Percentiles rank a stretch among this genome's conserved stretches.
phyloP scores from a whole-genome alignment of 2,797 vertebrate genomes.

The Myotis pilosus region DNA sequence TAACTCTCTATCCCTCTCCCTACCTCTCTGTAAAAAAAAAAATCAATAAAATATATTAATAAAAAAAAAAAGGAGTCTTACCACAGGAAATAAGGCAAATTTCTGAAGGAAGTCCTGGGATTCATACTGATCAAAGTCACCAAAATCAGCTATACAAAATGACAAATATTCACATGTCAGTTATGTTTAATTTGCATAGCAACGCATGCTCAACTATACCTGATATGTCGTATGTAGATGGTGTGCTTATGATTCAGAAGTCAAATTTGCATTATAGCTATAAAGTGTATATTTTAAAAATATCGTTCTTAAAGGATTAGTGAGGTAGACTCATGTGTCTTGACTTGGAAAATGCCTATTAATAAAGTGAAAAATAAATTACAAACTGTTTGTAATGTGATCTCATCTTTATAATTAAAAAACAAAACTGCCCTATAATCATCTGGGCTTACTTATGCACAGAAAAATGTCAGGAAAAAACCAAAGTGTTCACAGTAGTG shows the following conservation, averaged over 20 bases:
- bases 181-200: neutral
- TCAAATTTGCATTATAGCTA: neutral
- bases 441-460: neutral
- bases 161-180: constrained; percentile 65
- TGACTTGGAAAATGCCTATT: constrained; percentile 6
- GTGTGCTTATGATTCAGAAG: neutral
- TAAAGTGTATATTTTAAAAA: neutral
- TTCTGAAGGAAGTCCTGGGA: constrained; percentile 98
- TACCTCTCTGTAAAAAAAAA: no score
- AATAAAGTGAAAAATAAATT: neutral
- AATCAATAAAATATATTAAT: no score
- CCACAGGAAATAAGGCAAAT: constrained; percentile 97
- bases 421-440: neutral
- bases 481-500: neutral
- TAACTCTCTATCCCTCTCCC: no score
- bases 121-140: constrained; percentile 97
- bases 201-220: neutral
- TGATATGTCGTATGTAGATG: neutral
- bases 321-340: neutral
- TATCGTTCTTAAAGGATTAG: neutral
- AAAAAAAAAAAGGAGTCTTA: constrained; percentile 85
- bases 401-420: constrained; percentile 18
- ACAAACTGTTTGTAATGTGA: neutral
- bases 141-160: constrained; percentile 93
- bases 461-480: constrained; percentile 8